phyloP scores from a whole-genome alignment of 2,888 invertebrate species.

The Aleiodes testaceus region DNA sequence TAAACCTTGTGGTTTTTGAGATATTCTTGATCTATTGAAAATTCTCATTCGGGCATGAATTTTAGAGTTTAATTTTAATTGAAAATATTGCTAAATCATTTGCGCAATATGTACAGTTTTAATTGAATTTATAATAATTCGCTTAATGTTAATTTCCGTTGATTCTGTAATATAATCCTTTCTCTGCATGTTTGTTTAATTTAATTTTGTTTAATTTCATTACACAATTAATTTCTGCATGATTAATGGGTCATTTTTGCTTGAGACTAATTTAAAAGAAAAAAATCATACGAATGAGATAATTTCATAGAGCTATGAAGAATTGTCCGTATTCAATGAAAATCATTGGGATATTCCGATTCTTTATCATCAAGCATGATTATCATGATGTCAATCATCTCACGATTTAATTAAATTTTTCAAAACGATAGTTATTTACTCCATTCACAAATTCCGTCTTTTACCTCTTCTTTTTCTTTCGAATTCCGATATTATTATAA shows the following conservation, averaged over 20 bases:
- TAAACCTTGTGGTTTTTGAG: too few species aligned
- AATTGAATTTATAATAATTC: neutral
- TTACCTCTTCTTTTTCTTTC: slow-evolving; percentile 30
- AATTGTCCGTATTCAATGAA: slow-evolving; percentile 15
- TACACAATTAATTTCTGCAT: slow-evolving; percentile 38
- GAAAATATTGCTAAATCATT: neutral
- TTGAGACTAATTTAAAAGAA: neutral
- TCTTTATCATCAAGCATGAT: slow-evolving; percentile 38
- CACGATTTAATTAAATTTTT: neutral
- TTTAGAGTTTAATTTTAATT: neutral
- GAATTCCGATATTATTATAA: slow-evolving; percentile 34
- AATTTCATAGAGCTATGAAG: neutral
- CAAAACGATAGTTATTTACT: neutral
- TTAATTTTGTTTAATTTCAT: slow-evolving; percentile 12
- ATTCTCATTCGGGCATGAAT: neutral
- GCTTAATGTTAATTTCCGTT: slow-evolving; percentile 20
- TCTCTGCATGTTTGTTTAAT: slow-evolving; percentile 3
- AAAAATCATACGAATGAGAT: neutral
- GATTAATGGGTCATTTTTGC: slow-evolving; percentile 27
- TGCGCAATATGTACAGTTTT: neutral
- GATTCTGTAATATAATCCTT: slow-evolving; percentile 20
- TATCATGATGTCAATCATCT: slow-evolving; percentile 38
- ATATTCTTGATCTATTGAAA: neutral
- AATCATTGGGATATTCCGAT: neutral
- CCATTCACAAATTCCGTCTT: slow-evolving; percentile 27